Evolutionary conservation across 1,140 invertebrate genomes (phyloP).

Genomic region (Papilio glaucus): DNA sequence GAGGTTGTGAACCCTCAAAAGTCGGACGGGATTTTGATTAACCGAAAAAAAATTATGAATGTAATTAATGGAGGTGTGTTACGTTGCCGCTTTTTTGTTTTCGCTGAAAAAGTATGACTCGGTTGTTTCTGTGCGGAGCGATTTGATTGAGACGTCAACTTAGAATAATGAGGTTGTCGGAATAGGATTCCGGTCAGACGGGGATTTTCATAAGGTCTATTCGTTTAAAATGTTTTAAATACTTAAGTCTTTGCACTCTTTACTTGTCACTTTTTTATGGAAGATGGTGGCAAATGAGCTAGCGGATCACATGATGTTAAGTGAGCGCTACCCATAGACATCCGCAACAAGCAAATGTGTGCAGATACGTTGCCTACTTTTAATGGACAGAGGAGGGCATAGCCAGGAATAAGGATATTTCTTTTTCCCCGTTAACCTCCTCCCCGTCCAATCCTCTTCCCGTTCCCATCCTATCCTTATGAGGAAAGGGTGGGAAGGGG

Average conservation of each 20-base stretch:
- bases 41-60: constrained; percentile 60
- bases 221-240: neutral
- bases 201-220: neutral
- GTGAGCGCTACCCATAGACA: no score
- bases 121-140: constrained; percentile 46
- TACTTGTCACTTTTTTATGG: no score
- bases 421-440: no score
- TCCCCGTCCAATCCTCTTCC: no score
- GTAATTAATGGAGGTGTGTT: constrained; percentile 63
- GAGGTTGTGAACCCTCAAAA: constrained; percentile 48
- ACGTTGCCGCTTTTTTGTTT: constrained; percentile 45
- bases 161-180: constrained; percentile 42
- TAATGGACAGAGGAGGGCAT: no score
- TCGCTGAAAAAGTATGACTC: constrained; percentile 53
- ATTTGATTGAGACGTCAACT: constrained; percentile 58
- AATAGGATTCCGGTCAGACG: constrained; percentile 30
- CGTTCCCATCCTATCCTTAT: no score
- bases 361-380: no score
- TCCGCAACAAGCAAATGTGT: no score
- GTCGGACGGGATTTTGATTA: constrained; percentile 67
- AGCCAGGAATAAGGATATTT: no score
- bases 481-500: no score
- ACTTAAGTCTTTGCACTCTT: neutral
- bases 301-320: no score
- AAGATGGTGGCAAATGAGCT: no score